These are phyloP conservation scores for Bubo scandiacus DNA, from an alignment of 2,113 vertebrate genomes.

Conservation along the genomic window DNA sequence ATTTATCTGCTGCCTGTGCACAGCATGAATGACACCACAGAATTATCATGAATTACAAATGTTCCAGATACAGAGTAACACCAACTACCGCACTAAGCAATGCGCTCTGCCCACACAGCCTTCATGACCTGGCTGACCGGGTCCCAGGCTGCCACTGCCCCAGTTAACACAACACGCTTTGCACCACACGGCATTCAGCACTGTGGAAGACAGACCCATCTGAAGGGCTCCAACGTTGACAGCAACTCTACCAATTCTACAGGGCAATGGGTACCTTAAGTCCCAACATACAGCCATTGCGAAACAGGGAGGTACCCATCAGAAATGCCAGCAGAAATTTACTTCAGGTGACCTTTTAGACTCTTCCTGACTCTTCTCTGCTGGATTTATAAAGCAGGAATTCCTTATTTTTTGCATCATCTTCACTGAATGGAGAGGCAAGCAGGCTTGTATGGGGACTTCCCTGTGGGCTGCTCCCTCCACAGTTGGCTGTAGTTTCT, in stretches of 20 bases:
- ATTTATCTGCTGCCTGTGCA: not conserved
- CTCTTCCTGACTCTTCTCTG: not conserved
- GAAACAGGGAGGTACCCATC: too few species aligned
- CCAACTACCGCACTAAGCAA: accelerated
- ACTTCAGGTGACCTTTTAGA: not conserved
- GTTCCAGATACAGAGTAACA: accelerated
- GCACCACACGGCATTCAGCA: not conserved
- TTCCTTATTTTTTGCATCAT: not conserved
- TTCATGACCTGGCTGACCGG: not conserved
- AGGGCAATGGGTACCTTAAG: not conserved
- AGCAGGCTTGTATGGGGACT: not conserved
- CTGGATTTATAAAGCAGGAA: not conserved
- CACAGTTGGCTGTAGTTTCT: not conserved
- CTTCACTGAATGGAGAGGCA: not conserved
- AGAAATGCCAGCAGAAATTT: not conserved
- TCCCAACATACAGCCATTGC: not conserved
- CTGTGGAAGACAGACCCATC: not conserved
- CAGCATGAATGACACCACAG: accelerated
- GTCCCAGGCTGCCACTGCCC: not conserved
- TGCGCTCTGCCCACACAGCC: too few species aligned
- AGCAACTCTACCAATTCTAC: accelerated
- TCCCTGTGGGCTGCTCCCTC: not conserved
- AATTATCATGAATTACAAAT: accelerated
- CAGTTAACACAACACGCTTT: accelerated
- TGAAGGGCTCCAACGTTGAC: not conserved